phyloP scores from a whole-genome alignment of 2,797 vertebrate genomes.

The Anas acuta region DNA sequence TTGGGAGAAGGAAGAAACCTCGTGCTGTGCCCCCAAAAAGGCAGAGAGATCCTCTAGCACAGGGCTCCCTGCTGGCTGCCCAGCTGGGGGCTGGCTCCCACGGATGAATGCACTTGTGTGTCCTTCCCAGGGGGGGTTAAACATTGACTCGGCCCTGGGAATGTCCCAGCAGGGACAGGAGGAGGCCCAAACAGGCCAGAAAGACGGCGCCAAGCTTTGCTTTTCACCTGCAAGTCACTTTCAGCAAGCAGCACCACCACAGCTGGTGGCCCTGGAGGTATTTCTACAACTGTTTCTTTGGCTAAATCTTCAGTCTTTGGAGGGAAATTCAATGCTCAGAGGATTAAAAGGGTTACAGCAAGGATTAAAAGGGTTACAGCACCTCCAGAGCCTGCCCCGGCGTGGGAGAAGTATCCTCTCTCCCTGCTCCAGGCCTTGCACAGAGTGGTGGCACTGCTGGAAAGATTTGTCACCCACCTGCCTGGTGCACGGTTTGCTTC shows the following conservation, averaged over 20 bases:
- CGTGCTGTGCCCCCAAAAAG: rapidly evolving
- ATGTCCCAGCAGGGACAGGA: neutral
- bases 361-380: neutral
- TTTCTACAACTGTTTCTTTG: neutral
- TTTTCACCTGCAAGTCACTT: neutral
- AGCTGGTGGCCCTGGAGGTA: neutral
- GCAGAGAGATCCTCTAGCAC: rapidly evolving
- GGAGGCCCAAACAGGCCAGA: neutral
- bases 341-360: too few species aligned
- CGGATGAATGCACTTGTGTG: neutral
- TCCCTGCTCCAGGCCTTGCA: neutral
- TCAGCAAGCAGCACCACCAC: neutral
- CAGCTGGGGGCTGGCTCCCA: neutral
- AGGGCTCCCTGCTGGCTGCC: rapidly evolving
- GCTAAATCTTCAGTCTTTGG: neutral
- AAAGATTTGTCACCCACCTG: neutral
- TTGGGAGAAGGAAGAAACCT: neutral
- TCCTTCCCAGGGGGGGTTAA: conserved; percentile 69
- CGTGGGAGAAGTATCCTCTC: neutral
- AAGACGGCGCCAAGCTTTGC: neutral
- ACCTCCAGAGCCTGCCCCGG: neutral
- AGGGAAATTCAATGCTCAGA: neutral
- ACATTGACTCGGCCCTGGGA: conserved; percentile 73
- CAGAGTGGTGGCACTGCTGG: neutral
- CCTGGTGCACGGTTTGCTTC: too few species aligned